These are phyloP conservation scores for Mustela nigripes DNA, from an alignment of 2,113 vertebrate genomes.

Conservation along the genomic window DNA sequence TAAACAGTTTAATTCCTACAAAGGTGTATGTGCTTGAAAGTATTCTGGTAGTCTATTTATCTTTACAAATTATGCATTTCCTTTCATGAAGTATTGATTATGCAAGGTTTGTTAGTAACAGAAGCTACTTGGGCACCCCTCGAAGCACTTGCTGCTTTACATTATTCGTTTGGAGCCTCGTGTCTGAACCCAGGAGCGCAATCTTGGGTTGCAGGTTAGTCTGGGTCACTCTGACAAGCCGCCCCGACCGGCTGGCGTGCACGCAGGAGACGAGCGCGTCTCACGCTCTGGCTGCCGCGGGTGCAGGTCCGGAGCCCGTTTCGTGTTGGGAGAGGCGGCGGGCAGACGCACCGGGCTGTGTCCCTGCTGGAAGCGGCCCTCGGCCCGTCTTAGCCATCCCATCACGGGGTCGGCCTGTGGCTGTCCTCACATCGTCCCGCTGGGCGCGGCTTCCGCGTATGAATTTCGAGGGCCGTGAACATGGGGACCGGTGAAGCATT, in stretches of 20 bases:
- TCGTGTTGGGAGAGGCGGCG: fast-evolving
- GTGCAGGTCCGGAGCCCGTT: fast-evolving
- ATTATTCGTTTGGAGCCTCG: neutral
- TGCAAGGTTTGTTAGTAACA: fast-evolving
- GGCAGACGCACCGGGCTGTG: neutral
- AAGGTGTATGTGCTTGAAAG: neutral
- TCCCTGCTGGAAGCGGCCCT: neutral
- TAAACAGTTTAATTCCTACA: neutral
- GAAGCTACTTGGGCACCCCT: fast-evolving
- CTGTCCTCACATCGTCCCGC: fast-evolving
- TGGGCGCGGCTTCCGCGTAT: no score
- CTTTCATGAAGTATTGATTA: no score
- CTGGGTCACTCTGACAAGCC: fast-evolving
- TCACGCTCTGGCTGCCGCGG: neutral
- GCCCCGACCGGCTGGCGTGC: no score
- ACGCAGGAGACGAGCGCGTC: fast-evolving
- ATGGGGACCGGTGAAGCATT: neutral
- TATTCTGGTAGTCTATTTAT: neutral
- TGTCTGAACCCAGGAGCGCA: fast-evolving
- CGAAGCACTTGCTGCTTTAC: fast-evolving
- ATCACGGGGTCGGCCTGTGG: fast-evolving
- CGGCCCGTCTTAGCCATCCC: no score
- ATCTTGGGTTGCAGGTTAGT: no score
- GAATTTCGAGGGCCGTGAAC: neutral
- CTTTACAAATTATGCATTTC: neutral